A percentile compares a stretch with the other conserved stretches of the same genome.
Evolutionary conservation across 1,140 invertebrate species (phyloP).

Genomic region (Lepeophtheirus salmonis): DNA sequence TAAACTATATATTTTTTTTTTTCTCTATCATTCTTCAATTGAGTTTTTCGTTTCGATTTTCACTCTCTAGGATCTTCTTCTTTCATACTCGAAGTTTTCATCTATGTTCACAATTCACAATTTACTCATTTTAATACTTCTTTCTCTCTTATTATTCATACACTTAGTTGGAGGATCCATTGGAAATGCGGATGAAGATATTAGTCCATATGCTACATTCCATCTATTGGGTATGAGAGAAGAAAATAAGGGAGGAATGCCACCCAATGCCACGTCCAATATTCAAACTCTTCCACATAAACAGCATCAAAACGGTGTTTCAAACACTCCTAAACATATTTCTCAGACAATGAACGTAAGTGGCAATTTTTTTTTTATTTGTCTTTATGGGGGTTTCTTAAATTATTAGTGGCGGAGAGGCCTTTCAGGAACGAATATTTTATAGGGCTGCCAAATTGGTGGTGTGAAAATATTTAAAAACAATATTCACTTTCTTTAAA

Average conservation of each 20-base stretch:
- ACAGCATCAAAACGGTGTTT: background rate
- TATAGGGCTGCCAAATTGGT: too few relatives aligned
- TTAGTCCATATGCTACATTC: constrained; percentile 82
- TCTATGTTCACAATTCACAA: too few relatives aligned
- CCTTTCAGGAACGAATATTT: too few relatives aligned
- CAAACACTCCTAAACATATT: constrained; percentile 13
- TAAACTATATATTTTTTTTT: too few relatives aligned
- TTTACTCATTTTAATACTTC: background rate
- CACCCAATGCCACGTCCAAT: constrained; percentile 33
- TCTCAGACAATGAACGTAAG: constrained; percentile 18
- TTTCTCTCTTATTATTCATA: background rate
- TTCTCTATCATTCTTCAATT: too few relatives aligned
- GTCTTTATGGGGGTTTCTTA: too few relatives aligned
- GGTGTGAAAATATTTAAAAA: too few relatives aligned
- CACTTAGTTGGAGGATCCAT: constrained; percentile 14
- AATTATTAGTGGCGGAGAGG: too few relatives aligned
- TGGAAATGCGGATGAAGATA: constrained; percentile 70
- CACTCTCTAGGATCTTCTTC: too few relatives aligned
- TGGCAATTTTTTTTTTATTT: background rate
- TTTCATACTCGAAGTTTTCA: too few relatives aligned
- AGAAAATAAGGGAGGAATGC: constrained; percentile 62
- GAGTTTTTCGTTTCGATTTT: too few relatives aligned
- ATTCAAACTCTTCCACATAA: constrained; percentile 62
- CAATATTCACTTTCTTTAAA: too few relatives aligned
- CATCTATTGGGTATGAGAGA: constrained; percentile 78